Base-by-base conservation (phyloP, 2,888 invertebrate species). In the Ormia ochracea region DNA sequence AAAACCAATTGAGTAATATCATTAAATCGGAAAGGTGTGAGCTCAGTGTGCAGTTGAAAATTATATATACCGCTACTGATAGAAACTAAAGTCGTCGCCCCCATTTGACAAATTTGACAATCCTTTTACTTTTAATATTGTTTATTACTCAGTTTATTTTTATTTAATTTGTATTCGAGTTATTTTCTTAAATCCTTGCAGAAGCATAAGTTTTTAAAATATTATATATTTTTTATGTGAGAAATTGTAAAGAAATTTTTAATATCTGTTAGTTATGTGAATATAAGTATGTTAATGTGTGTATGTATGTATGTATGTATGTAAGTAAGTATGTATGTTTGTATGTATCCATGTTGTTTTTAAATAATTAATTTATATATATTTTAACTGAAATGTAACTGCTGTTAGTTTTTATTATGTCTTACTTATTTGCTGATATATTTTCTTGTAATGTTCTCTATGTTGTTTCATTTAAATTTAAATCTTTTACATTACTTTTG, bases 401-500 rank as follows among this genome's bases (percentile, higher is more conserved):
- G 52, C 17, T 69, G 21, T n/a, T 69, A 43, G 12, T 59, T 66
- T 68, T 56, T 61, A 54, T 52, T 28, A 45, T 77, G 6, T 43
- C 33, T 41, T 38, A 56, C n/a, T 48, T 70, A 23, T 52, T 43
- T 63, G 33, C n/a, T 72, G 72, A 72, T 66, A 76, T 72, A n/a
- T n/a, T n/a, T 63, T 65, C 45, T 38, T 63, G 33, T 56, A 56
- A 56, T 69, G 58, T 73, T 69, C 21, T 61, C 12, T 23, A 28
- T 45, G 4, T 68, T n/a, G 33, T 58, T 54, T 50, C n/a, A n/a
- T 73, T 81, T 56, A 31, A 2, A 38, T 28, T 65, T 77, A 52
- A 69, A 59, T 69, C 69, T 73, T 76, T 82, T 72, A 80, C 77
- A 72, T 56, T 54, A 50, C 59, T 56, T 38, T n/a, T 19, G 36